These are phyloP conservation scores for Ammodytes marinus DNA, from an alignment of 2,113 vertebrate genomes.

Conservation along the genomic window DNA sequence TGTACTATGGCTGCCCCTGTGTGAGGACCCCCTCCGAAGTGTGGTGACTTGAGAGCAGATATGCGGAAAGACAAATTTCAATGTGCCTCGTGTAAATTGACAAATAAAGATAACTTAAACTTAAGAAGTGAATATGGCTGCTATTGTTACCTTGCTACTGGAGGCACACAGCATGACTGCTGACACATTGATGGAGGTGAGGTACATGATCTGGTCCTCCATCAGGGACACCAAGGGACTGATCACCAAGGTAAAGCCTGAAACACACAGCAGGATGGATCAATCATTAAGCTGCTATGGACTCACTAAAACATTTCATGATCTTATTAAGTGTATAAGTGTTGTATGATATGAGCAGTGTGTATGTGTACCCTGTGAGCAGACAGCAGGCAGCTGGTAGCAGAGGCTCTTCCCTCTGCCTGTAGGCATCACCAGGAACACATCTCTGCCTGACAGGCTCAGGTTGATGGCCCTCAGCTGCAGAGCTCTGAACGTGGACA, in stretches of 20 bases:
- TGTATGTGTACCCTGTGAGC: slow-evolving; percentile 87
- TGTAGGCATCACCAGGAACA: slow-evolving; percentile 98
- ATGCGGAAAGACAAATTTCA: no score
- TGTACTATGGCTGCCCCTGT: no score
- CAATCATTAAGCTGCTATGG: background rate
- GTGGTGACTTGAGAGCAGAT: no score
- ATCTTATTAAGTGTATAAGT: background rate
- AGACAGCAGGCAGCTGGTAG: slow-evolving; percentile 94
- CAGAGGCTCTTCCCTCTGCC: slow-evolving; percentile 97
- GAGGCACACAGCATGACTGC: slow-evolving; percentile 92
- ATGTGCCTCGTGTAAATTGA: no score
- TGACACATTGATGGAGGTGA: slow-evolving; percentile 88
- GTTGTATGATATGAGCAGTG: background rate
- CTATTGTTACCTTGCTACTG: slow-evolving; percentile 88
- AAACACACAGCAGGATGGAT: slow-evolving; percentile 7
- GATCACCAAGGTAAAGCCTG: slow-evolving; percentile 95
- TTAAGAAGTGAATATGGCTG: background rate
- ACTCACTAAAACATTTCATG: background rate
- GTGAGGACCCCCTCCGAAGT: no score
- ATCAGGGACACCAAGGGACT: slow-evolving; percentile 96
- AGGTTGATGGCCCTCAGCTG: slow-evolving; percentile 94
- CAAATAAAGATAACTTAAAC: no score
- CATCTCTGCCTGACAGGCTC: slow-evolving; percentile 90
- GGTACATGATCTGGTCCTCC: slow-evolving; percentile 97
- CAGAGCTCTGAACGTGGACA: slow-evolving; percentile 89